These are phyloP conservation scores for Calephelis perditalis DNA, from an alignment of 2,888 invertebrate genomes.

Conservation along the genomic window DNA sequence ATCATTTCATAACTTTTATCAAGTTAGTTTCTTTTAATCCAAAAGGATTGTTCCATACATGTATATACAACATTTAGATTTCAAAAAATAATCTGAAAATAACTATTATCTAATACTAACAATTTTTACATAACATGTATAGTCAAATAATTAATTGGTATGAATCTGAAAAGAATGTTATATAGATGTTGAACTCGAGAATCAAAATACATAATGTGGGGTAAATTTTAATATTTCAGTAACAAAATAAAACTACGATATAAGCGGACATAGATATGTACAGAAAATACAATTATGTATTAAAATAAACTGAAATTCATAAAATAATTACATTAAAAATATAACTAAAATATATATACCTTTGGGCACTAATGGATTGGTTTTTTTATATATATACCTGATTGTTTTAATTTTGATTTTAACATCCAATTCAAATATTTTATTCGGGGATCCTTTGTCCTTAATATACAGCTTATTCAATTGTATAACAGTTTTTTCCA, in stretches of 20 bases:
- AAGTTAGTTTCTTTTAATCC: neutral
- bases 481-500: neutral
- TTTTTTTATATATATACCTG: neutral
- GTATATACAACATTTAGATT: constrained; percentile 15
- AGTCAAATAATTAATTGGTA: neutral
- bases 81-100: constrained; percentile 5
- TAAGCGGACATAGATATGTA: constrained; percentile 4
- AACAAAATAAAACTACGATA: neutral
- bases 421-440: constrained; percentile 2
- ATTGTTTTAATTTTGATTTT: neutral
- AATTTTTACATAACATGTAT: neutral
- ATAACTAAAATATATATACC: neutral
- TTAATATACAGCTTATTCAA: neutral
- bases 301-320: neutral
- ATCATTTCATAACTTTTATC: neutral
- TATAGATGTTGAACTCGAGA: neutral
- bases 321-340: constrained; percentile 7
- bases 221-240: too few relatives aligned
- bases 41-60: neutral
- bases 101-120: constrained; percentile 4
- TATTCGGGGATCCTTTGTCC: constrained; percentile 1
- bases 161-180: constrained; percentile 2
- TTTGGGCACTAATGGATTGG: constrained; percentile 4
- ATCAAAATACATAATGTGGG: neutral
- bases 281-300: neutral